Percentiles rank a stretch among this genome's conserved stretches.
Conservation (phyloP, 64 coral and sea anemone genomes). For the Dendronephthya gigantea region DNA sequence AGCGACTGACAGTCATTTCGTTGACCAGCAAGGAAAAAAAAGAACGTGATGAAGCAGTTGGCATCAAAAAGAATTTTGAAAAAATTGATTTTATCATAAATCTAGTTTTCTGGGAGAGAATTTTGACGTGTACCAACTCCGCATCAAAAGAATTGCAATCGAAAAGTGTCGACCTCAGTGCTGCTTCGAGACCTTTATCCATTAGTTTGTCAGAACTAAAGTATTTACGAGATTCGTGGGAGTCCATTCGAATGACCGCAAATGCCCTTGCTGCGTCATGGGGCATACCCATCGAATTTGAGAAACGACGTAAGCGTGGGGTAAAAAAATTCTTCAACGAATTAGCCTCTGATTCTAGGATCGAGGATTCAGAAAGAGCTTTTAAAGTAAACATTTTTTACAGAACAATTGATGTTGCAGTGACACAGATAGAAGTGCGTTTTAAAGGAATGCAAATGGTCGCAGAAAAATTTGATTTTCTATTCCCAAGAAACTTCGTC, state of each 20-base stretch:
- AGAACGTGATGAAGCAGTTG: neutral
- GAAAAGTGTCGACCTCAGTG: neutral
- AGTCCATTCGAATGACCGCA: neutral
- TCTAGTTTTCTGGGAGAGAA: neutral
- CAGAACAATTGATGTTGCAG: neutral
- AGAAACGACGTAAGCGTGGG: neutral
- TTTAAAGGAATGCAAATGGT: neutral
- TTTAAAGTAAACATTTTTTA: neutral
- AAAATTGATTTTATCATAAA: conserved; percentile 4
- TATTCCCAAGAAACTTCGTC: neutral
- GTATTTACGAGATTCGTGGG: neutral
- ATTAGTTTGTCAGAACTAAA: neutral
- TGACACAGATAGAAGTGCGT: neutral
- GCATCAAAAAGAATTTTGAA: neutral
- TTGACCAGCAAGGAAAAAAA: neutral
- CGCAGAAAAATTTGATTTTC: neutral
- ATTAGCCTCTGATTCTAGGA: neutral
- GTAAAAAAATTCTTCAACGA: neutral
- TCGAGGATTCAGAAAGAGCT: neutral
- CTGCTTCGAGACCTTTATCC: neutral
- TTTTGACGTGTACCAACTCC: neutral
- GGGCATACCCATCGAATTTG: neutral
- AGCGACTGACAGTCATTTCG: neutral
- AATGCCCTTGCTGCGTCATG: neutral
- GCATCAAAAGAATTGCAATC: neutral